Evolutionary conservation across 2,797 vertebrate species (phyloP), one percentile per base, ranked within the genome.

Genomic region (Takifugu rubripes): DNA sequence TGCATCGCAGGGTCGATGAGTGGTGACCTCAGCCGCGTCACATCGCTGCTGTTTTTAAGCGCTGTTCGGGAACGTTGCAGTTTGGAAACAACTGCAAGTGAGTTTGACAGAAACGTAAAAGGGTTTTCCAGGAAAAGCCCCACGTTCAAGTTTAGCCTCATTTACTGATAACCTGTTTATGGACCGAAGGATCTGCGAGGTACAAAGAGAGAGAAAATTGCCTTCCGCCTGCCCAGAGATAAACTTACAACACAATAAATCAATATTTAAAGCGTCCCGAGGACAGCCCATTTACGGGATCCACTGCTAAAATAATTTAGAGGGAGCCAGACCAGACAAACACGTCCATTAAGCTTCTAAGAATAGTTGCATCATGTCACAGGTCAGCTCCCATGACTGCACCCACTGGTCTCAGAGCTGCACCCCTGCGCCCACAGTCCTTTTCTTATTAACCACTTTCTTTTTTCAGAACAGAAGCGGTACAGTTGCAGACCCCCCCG

Each of bases 291-390:
- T 73, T 79, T 81, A 71, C 67, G 68, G 68, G 62, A 75, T 68
- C 53, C 58, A 9, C 68, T 54, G 66, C 69, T 78, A 65, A 78
- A 78, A 78, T 71, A 68, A 72, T 77, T 74, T 62, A 49, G 52
- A 54, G 47, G 67, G 29, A 49, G 63, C 14, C 46, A 24, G 46
- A 71, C 55, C 61, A n/a, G 55, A 60, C 64, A 75, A 77, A 43
- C 16, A 5, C 60, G 74, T 75, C 58, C 78, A 85, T 83, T 81
- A 75, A 42, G 62, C 36, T 49, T 70, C 81, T 65, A 66, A 82
- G 71, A 86, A 86, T 86, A 87, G 77, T 66, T 5, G 9, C 57
- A 71, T 70, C 54, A 47, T 64, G 71, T 77, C 55, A 72, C 68
- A 75, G 66, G 74, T 77, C 73, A 46, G 54, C 66, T 68, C 49